Conservation (phyloP, 2,888 invertebrate species). For the Napeogenes inachia region DNA sequence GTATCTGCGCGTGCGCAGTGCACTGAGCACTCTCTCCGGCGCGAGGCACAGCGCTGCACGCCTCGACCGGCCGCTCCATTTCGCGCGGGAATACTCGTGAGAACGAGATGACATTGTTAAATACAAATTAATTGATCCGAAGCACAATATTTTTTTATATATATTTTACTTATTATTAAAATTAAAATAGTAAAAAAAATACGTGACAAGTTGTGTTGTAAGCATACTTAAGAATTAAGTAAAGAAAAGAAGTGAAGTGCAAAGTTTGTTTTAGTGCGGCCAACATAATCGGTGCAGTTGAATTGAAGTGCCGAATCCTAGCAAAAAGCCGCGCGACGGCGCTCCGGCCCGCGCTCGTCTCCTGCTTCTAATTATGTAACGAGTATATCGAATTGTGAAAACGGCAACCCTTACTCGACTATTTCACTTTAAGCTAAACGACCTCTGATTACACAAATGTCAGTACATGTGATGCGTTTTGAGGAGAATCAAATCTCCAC, state of each 20-base stretch:
- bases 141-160: too few relatives aligned
- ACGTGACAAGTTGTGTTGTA: not conserved
- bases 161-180: too few relatives aligned
- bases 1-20: not conserved
- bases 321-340: conserved; percentile 36
- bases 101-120: too few relatives aligned
- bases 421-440: conserved; percentile 13
- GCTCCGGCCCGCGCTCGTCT: conserved; percentile 12
- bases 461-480: conserved; percentile 11
- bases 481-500: not conserved
- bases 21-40: conserved; percentile 6
- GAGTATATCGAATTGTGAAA: conserved; percentile 14
- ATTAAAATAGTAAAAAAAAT: not conserved
- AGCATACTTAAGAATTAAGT: not conserved
- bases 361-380: conserved; percentile 15
- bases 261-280: conserved; percentile 10
- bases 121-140: too few relatives aligned
- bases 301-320: conserved; percentile 25
- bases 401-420: conserved; percentile 6
- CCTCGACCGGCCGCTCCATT: conserved; percentile 8
- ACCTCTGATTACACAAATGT: conserved; percentile 6
- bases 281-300: conserved; percentile 12
- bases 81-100: not conserved
- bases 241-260: conserved; percentile 7
- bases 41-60: conserved; percentile 5